Evolutionary conservation across 2,888 invertebrate genomes (phyloP), one percentile per base, ranked within the genome.

Genomic region (Drosophila lacicola): DNA sequence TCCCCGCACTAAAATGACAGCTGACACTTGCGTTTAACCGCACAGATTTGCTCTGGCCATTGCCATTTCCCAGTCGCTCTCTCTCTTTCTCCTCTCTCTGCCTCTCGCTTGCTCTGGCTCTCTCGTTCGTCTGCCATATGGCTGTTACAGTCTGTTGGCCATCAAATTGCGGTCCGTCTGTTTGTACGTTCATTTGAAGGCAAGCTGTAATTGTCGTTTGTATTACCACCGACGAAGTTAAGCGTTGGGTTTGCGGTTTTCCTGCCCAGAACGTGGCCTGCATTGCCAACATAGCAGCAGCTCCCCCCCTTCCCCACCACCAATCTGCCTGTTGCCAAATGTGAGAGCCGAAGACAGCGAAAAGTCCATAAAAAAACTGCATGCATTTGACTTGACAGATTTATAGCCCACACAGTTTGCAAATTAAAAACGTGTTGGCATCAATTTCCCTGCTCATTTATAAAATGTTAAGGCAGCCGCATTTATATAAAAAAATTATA

Each of bases 21-120:
- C 86, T 88, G 87, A 87, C 87, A 87, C 87, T 87, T 87, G 87
- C 73, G 86, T 82, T 83, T 81, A 86, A 87, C 87, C 87, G 82
- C 85, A 84, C 78, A 86, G 87, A 88, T 86, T 87, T 87, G 86
- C 85, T 78, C 70, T 79, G 70, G 64, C 46, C 56, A 63, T 61
- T 49, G 36, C 63, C 53, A 63, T 55, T 58, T 37, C 41, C 51
- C 36, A 41, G n/a, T n/a, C 46, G 34, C 25, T 17, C 17, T 17
- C 37, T 39, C 41, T 10, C n/a, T n/a, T 6, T 25, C 5, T 6
- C 25, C 37, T 39, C 41, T 10, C n/a, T n/a, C 25, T 25, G 1
- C 25, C 25, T 29, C 29, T 29, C 29, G 1, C 29, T 29, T 2
- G 2, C 29, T 8, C 29, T 8, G 8, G 29, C 45, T 45, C 34